Evolutionary conservation across 2,797 vertebrate species (phyloP).

Genomic region (Anguilla pacifica): DNA sequence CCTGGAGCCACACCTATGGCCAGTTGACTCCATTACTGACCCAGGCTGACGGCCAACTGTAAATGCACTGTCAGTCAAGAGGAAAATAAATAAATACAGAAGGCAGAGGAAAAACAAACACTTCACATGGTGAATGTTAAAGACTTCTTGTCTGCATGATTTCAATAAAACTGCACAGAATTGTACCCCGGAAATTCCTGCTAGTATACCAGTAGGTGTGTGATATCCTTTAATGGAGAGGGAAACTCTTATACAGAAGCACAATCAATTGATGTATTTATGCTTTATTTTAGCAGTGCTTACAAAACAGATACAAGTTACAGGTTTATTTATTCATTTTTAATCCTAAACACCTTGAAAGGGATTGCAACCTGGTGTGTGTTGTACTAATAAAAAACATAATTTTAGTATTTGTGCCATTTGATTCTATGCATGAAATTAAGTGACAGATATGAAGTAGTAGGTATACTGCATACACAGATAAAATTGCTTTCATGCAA

Average conservation of each 20-base stretch:
- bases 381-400: background rate
- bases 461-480: background rate
- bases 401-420: background rate
- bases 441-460: background rate
- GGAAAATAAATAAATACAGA: conserved; percentile 20
- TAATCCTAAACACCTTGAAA: background rate
- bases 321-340: background rate
- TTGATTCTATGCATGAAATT: background rate
- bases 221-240: background rate
- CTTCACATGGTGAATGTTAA: background rate
- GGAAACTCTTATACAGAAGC: background rate
- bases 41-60: conserved; percentile 3
- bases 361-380: background rate
- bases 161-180: background rate
- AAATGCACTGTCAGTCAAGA: conserved; percentile 33
- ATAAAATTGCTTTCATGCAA: background rate
- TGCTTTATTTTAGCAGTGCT: background rate
- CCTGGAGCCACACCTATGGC: background rate
- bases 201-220: background rate
- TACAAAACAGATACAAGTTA: background rate
- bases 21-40: conserved; percentile 27
- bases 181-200: background rate
- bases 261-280: background rate
- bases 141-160: background rate
- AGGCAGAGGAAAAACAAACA: background rate